Percentiles rank a stretch among this genome's conserved stretches.
Evolutionary conservation across 2,888 invertebrate species (phyloP).

Genomic region (Hermaeophaga mercurialis): DNA sequence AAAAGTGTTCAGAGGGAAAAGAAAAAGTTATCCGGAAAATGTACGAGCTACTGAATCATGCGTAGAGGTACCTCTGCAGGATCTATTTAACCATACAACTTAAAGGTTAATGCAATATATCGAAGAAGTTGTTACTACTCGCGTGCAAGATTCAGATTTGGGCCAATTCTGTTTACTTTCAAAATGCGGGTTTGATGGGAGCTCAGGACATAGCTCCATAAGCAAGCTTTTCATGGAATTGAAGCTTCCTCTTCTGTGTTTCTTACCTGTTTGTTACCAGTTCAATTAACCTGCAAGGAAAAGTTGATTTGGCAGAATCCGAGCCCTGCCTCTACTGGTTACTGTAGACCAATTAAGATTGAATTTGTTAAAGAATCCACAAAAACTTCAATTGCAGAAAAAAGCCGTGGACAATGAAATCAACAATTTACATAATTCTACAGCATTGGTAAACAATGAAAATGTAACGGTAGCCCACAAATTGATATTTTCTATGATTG

Average conservation of each 20-base stretch:
- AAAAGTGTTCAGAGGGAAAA: no score
- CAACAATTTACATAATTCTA: background rate
- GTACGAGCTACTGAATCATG: no score
- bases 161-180: background rate
- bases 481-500: conserved; percentile 19
- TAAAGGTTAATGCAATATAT: no score
- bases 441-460: background rate
- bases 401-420: conserved; percentile 14
- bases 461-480: background rate
- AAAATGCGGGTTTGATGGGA: background rate
- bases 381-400: conserved; percentile 26
- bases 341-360: background rate
- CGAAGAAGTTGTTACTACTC: no score
- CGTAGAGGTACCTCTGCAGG: no score
- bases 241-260: conserved; percentile 41
- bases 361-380: conserved; percentile 39
- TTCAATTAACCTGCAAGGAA: conserved; percentile 42
- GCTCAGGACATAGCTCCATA: background rate
- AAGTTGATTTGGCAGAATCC: background rate
- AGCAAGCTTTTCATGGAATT: conserved; percentile 24
- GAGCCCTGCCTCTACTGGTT: background rate
- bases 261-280: conserved; percentile 43
- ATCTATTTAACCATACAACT: no score
- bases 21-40: no score
- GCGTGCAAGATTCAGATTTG: no score